A percentile compares a stretch with the other conserved stretches of the same genome.
Conservation (phyloP, 2,888 invertebrate genomes). For the Pachycephus smyrnensis region DNA sequence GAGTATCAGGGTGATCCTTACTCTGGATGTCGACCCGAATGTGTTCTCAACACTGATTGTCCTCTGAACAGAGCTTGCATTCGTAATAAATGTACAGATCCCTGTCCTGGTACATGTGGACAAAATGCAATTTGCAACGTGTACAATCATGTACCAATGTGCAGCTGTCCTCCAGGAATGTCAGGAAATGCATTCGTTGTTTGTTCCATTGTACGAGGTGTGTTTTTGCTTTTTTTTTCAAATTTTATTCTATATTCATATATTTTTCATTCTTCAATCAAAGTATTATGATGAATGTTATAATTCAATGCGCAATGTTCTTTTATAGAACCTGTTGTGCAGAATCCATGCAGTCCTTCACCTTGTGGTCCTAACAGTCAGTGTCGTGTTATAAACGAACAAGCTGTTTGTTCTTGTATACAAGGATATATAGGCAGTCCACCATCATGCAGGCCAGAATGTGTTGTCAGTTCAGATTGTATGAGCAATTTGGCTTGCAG, state of each 20-base stretch:
- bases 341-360: conserved; percentile 64
- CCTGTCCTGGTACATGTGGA: conserved; percentile 70
- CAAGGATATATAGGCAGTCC: conserved; percentile 64
- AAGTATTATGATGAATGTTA: background rate
- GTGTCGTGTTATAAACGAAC: conserved; percentile 68
- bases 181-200: conserved; percentile 57
- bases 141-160: conserved; percentile 69
- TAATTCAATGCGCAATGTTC: background rate
- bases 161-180: conserved; percentile 66
- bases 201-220: conserved; percentile 17
- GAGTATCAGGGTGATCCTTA: conserved; percentile 65
- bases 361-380: conserved; percentile 71
- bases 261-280: conserved; percentile 1
- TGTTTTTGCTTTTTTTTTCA: conserved; percentile 31
- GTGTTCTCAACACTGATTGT: conserved; percentile 67
- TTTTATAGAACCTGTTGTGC: conserved; percentile 11
- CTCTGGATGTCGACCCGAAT: conserved; percentile 65
- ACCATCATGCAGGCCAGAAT: conserved; percentile 66
- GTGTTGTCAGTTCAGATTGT: conserved; percentile 66
- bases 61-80: conserved; percentile 65
- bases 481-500: conserved; percentile 63
- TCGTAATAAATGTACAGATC: conserved; percentile 68
- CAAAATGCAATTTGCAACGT: conserved; percentile 69
- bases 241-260: conserved; percentile 23
- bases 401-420: conserved; percentile 68